phyloP scores from a whole-genome alignment of 2,797 vertebrate species.

The Sebastes vulpes region DNA sequence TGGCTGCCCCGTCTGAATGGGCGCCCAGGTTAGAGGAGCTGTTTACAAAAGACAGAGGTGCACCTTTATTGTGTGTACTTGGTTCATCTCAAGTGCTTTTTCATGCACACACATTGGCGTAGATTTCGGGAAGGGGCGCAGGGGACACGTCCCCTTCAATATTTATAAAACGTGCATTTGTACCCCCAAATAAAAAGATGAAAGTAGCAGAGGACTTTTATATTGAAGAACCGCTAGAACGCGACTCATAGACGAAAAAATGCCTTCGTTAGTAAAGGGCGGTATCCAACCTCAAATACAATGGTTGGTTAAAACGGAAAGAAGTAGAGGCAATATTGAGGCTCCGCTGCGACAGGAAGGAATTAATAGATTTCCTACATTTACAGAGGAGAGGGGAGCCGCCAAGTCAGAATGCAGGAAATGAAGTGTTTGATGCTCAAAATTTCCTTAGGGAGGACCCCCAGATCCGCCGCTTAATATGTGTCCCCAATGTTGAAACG shows the following conservation, averaged over 20 bases:
- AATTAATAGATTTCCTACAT: conserved; percentile 78
- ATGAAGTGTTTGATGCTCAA: background rate
- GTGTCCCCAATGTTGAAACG: too few relatives aligned
- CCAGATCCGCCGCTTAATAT: too few relatives aligned
- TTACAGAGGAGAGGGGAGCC: conserved; percentile 88
- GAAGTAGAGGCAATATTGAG: background rate
- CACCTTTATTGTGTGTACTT: conserved; percentile 83
- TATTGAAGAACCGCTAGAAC: background rate
- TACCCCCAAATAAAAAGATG: background rate
- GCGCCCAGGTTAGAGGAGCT: conserved; percentile 70
- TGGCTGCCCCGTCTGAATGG: conserved; percentile 74
- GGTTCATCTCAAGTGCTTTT: conserved; percentile 71
- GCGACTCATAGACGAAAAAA: rapidly evolving
- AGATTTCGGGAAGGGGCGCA: background rate
- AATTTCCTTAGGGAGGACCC: too few relatives aligned
- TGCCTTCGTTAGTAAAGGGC: background rate
- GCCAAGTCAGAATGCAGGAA: conserved; percentile 68
- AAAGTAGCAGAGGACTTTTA: background rate
- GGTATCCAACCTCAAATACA: background rate
- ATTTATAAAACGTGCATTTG: background rate
- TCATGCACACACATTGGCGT: conserved; percentile 1
- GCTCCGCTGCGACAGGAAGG: background rate
- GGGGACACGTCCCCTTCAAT: background rate
- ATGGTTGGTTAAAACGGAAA: background rate
- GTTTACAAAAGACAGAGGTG: conserved; percentile 79